A percentile compares a stretch with the other conserved stretches of the same genome.
Conservation (phyloP, 1,140 invertebrate genomes). For the Cydia amplana region DNA sequence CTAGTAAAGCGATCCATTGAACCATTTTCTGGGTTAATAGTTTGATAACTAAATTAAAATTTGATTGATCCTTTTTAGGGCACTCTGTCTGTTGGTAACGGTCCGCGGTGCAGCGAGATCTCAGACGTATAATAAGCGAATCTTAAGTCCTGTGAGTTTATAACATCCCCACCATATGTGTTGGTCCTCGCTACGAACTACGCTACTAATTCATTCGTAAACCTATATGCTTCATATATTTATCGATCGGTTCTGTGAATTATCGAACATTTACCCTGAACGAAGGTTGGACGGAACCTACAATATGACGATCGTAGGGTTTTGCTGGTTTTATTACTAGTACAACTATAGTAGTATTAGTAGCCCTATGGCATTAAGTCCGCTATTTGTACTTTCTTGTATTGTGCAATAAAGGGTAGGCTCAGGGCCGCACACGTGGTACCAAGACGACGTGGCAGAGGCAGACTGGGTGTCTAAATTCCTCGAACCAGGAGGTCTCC, state of each 20-base stretch:
- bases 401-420: too few species aligned
- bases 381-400: too few species aligned
- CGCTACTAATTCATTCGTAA: constrained; percentile 7
- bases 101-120: constrained; percentile 12
- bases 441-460: too few species aligned
- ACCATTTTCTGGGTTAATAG: constrained; percentile 6
- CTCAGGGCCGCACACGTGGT: too few species aligned
- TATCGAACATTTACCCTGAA: background rate
- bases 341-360: too few species aligned
- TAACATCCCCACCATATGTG: constrained; percentile 1
- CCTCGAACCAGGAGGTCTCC: too few species aligned
- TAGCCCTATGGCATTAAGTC: too few species aligned
- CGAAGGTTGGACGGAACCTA: background rate
- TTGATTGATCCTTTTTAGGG: background rate
- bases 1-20: background rate
- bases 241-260: background rate
- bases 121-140: background rate
- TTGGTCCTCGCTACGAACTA: background rate
- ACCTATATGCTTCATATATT: background rate
- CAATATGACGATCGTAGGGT: background rate
- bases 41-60: background rate
- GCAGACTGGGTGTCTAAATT: too few species aligned
- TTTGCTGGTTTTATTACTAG: background rate
- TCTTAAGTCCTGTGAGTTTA: background rate
- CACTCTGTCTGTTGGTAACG: constrained; percentile 8